Conservation (phyloP, 2,888 invertebrate genomes). For the Aphidius colemani region DNA sequence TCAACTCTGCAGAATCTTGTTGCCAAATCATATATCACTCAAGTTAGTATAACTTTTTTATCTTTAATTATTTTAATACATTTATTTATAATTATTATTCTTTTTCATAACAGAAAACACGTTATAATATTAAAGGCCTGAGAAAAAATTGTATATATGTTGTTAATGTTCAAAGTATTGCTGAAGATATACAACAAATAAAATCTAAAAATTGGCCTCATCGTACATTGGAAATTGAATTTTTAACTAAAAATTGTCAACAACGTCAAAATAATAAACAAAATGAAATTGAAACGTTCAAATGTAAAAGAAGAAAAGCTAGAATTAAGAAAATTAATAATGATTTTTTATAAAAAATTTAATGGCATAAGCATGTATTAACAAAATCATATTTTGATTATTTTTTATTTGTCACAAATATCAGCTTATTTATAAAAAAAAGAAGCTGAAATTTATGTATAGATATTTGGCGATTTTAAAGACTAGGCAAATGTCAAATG, state of each 20-base stretch:
- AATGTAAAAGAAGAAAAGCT: conserved; percentile 40
- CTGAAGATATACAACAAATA: conserved; percentile 15
- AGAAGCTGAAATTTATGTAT: conserved; percentile 1
- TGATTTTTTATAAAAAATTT: background rate
- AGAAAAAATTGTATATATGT: conserved; percentile 43
- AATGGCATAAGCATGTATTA: background rate
- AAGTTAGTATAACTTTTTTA: conserved; percentile 24
- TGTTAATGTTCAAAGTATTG: conserved; percentile 39
- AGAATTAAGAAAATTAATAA: conserved; percentile 34
- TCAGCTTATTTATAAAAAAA: background rate
- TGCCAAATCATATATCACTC: conserved; percentile 24
- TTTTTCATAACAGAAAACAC: conserved; percentile 34
- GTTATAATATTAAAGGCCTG: conserved; percentile 42
- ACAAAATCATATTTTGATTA: background rate
- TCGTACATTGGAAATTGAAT: conserved; percentile 43
- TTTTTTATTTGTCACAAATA: background rate
- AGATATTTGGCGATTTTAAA: background rate
- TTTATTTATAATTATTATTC: background rate
- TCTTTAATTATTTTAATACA: background rate
- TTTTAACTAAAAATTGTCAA: conserved; percentile 41
- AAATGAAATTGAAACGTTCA: conserved; percentile 27
- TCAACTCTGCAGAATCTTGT: conserved; percentile 9
- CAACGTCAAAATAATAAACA: conserved; percentile 24
- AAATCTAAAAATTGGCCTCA: conserved; percentile 13
- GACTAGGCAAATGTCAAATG: background rate